Conservation (phyloP, 2,888 invertebrate species). For the Drosophila siamana region DNA sequence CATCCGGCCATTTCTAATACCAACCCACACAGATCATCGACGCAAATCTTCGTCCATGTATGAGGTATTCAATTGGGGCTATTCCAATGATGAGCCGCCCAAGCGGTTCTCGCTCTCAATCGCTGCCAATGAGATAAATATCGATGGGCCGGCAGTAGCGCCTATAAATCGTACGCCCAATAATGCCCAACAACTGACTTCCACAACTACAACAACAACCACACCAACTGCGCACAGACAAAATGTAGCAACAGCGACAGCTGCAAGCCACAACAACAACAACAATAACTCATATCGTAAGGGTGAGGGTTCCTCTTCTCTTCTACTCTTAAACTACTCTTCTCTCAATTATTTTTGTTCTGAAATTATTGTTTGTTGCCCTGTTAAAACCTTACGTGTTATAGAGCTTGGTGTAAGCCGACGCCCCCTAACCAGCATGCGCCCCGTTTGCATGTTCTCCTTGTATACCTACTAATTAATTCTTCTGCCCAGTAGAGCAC, state of each 20-base stretch:
- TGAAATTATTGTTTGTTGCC: slow-evolving; percentile 36
- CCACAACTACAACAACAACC: slow-evolving; percentile 50
- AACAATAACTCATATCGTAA: slow-evolving; percentile 78
- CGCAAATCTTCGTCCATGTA: slow-evolving; percentile 90
- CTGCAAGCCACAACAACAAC: slow-evolving; percentile 61
- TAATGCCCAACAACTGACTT: slow-evolving; percentile 53
- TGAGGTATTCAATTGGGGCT: slow-evolving; percentile 90
- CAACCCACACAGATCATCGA: slow-evolving; percentile 82
- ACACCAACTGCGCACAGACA: slow-evolving; percentile 81
- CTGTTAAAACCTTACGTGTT: slow-evolving; percentile 35
- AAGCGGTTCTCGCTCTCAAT: slow-evolving; percentile 85
- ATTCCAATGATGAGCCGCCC: slow-evolving; percentile 85
- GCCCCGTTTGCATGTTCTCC: slow-evolving; percentile 58
- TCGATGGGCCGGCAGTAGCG: slow-evolving; percentile 82
- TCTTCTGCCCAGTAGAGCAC: neutral
- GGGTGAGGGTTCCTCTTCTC: slow-evolving; percentile 83
- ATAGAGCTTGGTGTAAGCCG: slow-evolving; percentile 21
- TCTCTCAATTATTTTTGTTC: slow-evolving; percentile 27
- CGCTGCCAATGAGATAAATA: slow-evolving; percentile 85
- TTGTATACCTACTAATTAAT: slow-evolving; percentile 15
- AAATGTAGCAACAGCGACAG: slow-evolving; percentile 64
- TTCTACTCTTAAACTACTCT: slow-evolving; percentile 34
- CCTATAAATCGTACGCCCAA: slow-evolving; percentile 45
- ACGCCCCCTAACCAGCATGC: slow-evolving; percentile 53
- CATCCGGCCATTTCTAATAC: slow-evolving; percentile 15